Evolutionary conservation across 2,113 vertebrate species (phyloP), one percentile per base, ranked within the genome.

Genomic region (Sinocyclocheilus rhinocerous): DNA sequence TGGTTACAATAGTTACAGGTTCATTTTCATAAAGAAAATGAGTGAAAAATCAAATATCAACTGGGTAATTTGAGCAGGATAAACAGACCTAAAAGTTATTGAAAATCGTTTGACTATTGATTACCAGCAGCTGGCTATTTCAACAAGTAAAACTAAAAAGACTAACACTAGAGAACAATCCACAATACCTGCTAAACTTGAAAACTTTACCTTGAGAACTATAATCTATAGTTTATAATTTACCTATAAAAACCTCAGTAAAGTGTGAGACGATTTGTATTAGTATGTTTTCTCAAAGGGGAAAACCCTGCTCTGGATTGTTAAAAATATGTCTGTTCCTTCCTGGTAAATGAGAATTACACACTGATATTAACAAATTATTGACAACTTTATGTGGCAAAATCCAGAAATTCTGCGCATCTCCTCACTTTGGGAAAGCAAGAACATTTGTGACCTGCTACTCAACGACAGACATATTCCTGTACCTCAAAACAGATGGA

Each of bases 401-500:
- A 39, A 61, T 45, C 11, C 29, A 39, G 20, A 61, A 26, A 65
- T 42, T 39, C 12, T 42, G 5, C 6, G 8, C 29, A 81, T 7
- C 22, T 65, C 15, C 36, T 45, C 36, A 65, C 59, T 81, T 81
- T 4, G 78, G 12, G 55, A 48, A 81, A 63, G 59, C 78, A 61
- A 45, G 39, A 65, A 81, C 39, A 81, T 65, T 81, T 65, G n/a
- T 65, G 39, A 81, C 78, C 33, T 42, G 59, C 78, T 65, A 26
- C 59, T 45, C 78, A 65, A 48, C 22, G 6, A 81, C 57, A 90
- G 72, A 83, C 70, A 82, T 75, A 88, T 90, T 87, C 72, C 83
- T 80, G 70, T 50, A 76, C 69, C 88, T 84, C 89, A 89, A 84
- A 85, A 88, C 85, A 50, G 80, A 82, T 61, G 70, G 70, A 87